Percentiles rank a stretch among this genome's conserved stretches.
Evolutionary conservation across 2,888 invertebrate genomes (phyloP).

Genomic region (Cosmia trapezina): DNA sequence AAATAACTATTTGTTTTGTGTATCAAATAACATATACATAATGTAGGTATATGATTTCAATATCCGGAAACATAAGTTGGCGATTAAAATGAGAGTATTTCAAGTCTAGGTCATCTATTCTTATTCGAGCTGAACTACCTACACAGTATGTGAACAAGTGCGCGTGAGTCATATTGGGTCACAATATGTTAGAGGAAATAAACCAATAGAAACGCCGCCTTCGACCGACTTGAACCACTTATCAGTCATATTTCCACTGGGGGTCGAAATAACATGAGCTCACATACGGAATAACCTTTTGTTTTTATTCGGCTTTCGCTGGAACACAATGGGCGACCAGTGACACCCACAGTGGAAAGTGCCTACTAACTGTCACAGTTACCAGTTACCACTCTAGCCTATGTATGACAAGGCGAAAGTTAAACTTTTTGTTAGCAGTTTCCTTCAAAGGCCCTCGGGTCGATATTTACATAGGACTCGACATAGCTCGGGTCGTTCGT

Average conservation of each 20-base stretch:
- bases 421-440: slow-evolving; percentile 76
- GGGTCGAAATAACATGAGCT: slow-evolving; percentile 46
- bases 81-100: slow-evolving; percentile 43
- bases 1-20: slow-evolving; percentile 44
- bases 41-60: slow-evolving; percentile 23
- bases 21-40: not conserved
- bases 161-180: slow-evolving; percentile 42
- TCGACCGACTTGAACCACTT: slow-evolving; percentile 7
- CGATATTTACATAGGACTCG: slow-evolving; percentile 74
- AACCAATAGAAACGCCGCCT: slow-evolving; percentile 17
- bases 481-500: slow-evolving; percentile 24
- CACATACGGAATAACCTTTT: slow-evolving; percentile 71
- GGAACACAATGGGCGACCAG: slow-evolving; percentile 80
- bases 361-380: slow-evolving; percentile 68
- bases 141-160: slow-evolving; percentile 29
- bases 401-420: slow-evolving; percentile 80
- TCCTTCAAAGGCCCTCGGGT: slow-evolving; percentile 72
- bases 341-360: slow-evolving; percentile 86
- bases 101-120: slow-evolving; percentile 51
- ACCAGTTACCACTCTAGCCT: slow-evolving; percentile 73
- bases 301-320: slow-evolving; percentile 85
- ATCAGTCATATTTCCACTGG: slow-evolving; percentile 25
- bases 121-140: slow-evolving; percentile 25
- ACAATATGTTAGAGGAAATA: slow-evolving; percentile 28
- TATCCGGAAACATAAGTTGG: slow-evolving; percentile 36